Evolutionary conservation across 2,797 vertebrate genomes (phyloP), one percentile per base, ranked within the genome.

Genomic region (Syngnathus acus): DNA sequence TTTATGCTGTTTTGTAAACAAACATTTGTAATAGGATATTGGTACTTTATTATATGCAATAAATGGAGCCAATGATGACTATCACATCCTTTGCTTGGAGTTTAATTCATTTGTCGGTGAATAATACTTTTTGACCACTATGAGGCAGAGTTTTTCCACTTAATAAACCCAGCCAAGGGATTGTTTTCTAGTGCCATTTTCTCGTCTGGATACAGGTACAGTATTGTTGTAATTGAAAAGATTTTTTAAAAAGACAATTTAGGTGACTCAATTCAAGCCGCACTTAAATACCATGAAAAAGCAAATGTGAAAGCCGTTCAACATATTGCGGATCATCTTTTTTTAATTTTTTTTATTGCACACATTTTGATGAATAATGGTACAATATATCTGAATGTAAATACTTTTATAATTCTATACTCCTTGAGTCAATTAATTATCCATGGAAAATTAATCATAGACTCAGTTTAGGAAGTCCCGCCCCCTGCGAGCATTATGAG

Each of bases 1-100:
- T 86, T 84, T 82, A 84, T 82, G 69, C 80, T 75, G 67, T 87
- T 88, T 89, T 88, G 69, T 87, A 84, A 81, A 72, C 73, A 71
- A 73, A 76, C 73, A 73, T 84, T 85, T 89, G 81, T 87, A 84
- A 83, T 72, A 75, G 62, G 82, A 68, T 58, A 74, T 75, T 78
- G 64, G 65, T 79, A 84, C 85, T 75, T 74, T 77, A 78, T 81
- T 83, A 82, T 83, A 80, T 84, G 67, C 73, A 87, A 89, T 89
- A 87, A 89, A 89, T 69, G 10, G 72, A 75, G 51, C 23, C 57
- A 76, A 67, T 78, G 70, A 67, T 78, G 70, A 17, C 71, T 47
- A 8, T 21, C 26, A 37, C 26, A 32, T n/a, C 21, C 6, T 62
- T 2, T 61, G 40, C 43, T 8, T 45, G 6, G 26, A 58, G 1